Conservation (phyloP, 2,888 invertebrate species). For the Brachypalpus laphriformis region DNA sequence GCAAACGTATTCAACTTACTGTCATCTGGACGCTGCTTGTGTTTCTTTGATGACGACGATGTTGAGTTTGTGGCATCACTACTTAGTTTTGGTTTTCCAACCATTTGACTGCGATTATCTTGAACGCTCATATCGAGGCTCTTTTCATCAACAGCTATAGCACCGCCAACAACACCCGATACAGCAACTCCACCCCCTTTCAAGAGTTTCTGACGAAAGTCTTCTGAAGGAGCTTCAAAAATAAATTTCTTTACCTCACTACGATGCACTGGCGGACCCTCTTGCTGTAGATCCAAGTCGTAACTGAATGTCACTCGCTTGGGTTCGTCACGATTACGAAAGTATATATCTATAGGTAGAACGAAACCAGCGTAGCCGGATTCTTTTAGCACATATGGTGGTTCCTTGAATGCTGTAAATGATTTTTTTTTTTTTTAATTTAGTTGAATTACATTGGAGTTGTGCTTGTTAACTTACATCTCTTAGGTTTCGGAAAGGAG, state of each 20-base stretch:
- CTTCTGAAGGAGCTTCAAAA: conserved; percentile 93
- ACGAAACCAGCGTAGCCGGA: conserved; percentile 98
- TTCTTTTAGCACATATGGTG: conserved; percentile 94
- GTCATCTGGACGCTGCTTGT: conserved; percentile 85
- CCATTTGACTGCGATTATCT: conserved; percentile 85
- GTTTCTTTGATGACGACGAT: conserved; percentile 83
- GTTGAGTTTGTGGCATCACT: conserved; percentile 59
- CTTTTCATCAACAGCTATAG: conserved; percentile 82
- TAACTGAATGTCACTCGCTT: conserved; percentile 92
- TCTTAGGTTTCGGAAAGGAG: conserved; percentile 95
- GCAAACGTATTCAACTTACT: conserved; percentile 88
- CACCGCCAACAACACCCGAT: conserved; percentile 72
- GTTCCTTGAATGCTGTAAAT: conserved; percentile 92
- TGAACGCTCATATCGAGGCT: conserved; percentile 84
- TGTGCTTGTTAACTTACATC: conserved; percentile 86
- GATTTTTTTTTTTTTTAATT: conserved; percentile 9
- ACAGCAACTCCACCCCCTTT: conserved; percentile 91
- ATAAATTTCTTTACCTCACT: conserved; percentile 91
- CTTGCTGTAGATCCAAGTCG: conserved; percentile 91
- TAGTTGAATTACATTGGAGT: background rate
- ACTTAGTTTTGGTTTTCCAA: conserved; percentile 88
- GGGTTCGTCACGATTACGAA: conserved; percentile 95
- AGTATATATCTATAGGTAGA: conserved; percentile 94
- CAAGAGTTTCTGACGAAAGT: conserved; percentile 93
- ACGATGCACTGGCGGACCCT: conserved; percentile 88